Percentiles rank a stretch among this genome's conserved stretches.
phyloP scores from a whole-genome alignment of 2,797 vertebrate species.

The Pseudochirops corinnae region DNA sequence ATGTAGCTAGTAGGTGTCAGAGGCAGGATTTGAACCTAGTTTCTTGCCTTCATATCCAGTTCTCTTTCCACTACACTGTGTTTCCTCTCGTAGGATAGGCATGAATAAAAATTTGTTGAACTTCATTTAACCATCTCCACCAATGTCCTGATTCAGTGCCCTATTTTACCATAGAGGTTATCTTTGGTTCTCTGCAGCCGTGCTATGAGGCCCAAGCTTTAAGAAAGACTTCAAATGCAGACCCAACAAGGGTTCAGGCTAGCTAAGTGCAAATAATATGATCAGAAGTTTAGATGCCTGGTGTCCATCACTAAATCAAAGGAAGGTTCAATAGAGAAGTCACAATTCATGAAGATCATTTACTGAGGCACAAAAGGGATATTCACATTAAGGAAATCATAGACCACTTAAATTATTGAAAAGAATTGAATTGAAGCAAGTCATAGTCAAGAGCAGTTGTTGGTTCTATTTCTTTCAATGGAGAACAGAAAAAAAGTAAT shows the following conservation, averaged over 20 bases:
- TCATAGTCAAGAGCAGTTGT: not conserved
- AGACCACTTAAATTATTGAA: not conserved
- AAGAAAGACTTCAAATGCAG: not conserved
- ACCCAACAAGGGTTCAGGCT: not conserved
- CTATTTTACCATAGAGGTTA: not conserved
- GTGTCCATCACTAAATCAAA: not conserved
- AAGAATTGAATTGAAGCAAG: too few species aligned
- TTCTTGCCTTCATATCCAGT: not conserved
- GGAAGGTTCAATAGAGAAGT: not conserved
- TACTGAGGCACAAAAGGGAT: not conserved
- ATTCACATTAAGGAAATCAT: not conserved
- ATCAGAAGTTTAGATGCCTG: not conserved
- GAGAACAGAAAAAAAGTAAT: not conserved
- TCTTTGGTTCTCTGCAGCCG: not conserved
- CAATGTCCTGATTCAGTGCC: not conserved
- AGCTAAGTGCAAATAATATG: not conserved
- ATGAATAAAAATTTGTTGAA: not conserved
- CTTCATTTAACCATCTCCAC: not conserved
- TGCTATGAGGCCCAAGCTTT: not conserved
- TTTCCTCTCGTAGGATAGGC: not conserved
- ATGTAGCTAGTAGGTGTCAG: not conserved
- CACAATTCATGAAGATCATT: not conserved
- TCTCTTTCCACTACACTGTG: not conserved
- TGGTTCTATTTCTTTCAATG: not conserved
- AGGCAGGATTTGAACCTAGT: not conserved